Evolutionary conservation across 2,888 invertebrate genomes (phyloP), one percentile per base, ranked within the genome.

Genomic region (Cosmia pyralina): DNA sequence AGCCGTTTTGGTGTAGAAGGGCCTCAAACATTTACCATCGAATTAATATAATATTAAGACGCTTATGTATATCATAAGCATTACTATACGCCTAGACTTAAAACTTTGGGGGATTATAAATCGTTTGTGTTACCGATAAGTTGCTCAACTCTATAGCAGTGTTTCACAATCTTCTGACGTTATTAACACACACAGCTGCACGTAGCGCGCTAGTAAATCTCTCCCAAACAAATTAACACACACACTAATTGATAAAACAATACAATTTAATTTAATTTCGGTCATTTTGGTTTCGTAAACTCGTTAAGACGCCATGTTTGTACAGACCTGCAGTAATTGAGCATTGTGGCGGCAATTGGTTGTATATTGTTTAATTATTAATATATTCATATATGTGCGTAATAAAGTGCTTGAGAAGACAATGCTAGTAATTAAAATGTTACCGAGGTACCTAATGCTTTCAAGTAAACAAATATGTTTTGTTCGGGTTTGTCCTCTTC

Each of bases 331-430:
- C 71, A 64, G 57, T 81, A 74, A 84, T 81, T 72, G 73, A 75
- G 69, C 53, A 79, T 81, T 81, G 75, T 79, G 48, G 11, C 53
- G 28, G 28, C 82, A 62, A 71, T 66, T 63, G 62, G 58, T 73
- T 62, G 77, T 63, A 71, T 72, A 79, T 72, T 81, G 72, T 81
- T 72, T 72, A 82, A 81, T 84, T 84, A 84, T 76, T 81, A 60
- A 72, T 69, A 81, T 69, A 72, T 82, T 82, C 69, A 64, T 28
- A 44, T 13, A 52, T n/a, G 59, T 74, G 71, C 69, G 77, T 67
- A 81, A 59, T 60, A 58, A 57, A 53, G 55, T 67, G 52, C 38
- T 75, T 22, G 69, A 13, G 48, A 22, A 69, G 55, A 82, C 82
- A 82, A 82, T 84, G 63, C 63, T 11, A 60, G 70, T 63, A 71